Evolutionary conservation across 2,113 vertebrate species (phyloP).

Genomic region (Dromiciops gliroides): DNA sequence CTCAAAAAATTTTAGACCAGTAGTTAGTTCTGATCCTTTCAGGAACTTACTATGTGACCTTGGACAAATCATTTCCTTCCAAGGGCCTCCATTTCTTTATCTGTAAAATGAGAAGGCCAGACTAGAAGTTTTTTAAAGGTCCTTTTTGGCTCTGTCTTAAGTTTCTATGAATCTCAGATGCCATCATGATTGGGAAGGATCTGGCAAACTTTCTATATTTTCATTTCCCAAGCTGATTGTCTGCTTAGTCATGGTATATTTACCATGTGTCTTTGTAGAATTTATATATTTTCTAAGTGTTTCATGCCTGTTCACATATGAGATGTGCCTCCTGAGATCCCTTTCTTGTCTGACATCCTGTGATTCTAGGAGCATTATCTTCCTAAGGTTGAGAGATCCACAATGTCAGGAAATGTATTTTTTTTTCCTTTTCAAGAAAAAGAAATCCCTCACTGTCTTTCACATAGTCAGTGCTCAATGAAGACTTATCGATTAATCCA

Average conservation of each 20-base stretch:
- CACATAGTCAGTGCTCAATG: neutral
- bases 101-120: neutral
- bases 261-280: neutral
- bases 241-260: neutral
- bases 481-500: neutral
- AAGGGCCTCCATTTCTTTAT: neutral
- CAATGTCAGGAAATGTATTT: neutral
- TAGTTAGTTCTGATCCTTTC: neutral
- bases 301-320: neutral
- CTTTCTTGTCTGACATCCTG: neutral
- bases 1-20: neutral
- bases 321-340: neutral
- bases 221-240: neutral
- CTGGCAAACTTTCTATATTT: neutral
- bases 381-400: neutral
- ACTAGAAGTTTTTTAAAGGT: neutral
- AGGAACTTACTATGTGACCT: neutral
- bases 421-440: slow-evolving; percentile 14
- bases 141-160: neutral
- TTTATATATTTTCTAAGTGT: neutral
- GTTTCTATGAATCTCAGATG: neutral
- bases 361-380: neutral
- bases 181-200: neutral
- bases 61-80: neutral
- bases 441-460: neutral